Base-by-base conservation (phyloP, 2,113 vertebrate genomes). In the Ctenodactylus gundi region DNA sequence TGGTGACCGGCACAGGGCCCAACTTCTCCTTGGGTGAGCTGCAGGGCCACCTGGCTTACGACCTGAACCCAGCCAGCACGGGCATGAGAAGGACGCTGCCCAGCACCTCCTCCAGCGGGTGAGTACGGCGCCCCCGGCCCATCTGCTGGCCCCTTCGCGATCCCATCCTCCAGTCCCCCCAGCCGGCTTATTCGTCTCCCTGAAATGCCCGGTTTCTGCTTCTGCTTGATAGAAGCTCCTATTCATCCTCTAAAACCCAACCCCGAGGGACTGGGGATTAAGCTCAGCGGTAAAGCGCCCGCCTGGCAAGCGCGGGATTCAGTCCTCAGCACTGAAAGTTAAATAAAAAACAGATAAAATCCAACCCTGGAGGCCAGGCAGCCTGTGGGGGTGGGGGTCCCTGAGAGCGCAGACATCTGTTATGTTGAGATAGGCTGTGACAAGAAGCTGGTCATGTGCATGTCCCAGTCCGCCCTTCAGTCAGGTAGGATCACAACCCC, bases 21-120 rank as follows among this genome's bases (percentile, higher is more conserved):
- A 99, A 99, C 98, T 99, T 99, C 98, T 99, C 99, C 94, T 98
- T 99, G 96, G 99, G 99, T 88, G 99, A 99, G 98, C 98, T 99
- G 89, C 99, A 99, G 97, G 99, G 99, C 58, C 99, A 99, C 96
- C 97, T 99, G 98, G 99, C 99, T 25, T 99, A 99, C 0, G 99
- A 99, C 98, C 98, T 99, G 97, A 99, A 99, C 96, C 99, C 99
- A 57, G 98, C 99, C 80, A 98, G 99, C 94, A 98, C 99, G 0
- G 99, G 99, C 96, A 98, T 99, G 98, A 98, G 99, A 94, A 98
- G 99, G 95, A 99, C 99, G 5, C 98, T 99, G 85, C 99, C 99
- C 96, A 99, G 99, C 98, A 99, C 99, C 34, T 99, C 99, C 84
- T 99, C 99, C 96, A 99, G 99, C 2, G 99, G 99, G 99, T n/a